Conservation (phyloP, 1,140 invertebrate genomes). For the Drosophila virilis region DNA sequence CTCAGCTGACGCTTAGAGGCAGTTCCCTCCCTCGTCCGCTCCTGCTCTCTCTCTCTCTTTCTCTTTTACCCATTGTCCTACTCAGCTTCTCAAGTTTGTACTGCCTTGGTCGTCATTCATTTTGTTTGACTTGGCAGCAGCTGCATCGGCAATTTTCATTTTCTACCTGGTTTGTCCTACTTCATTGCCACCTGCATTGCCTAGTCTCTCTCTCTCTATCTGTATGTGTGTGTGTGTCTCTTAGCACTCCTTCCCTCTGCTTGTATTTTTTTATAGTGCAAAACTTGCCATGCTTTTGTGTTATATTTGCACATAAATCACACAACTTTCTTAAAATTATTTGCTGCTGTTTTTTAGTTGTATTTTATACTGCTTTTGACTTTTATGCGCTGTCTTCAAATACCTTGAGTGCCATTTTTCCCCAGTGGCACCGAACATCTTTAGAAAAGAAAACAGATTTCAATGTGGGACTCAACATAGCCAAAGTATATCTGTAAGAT, state of each 20-base stretch:
- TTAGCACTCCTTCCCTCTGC: not conserved
- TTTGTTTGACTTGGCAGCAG: slow-evolving; percentile 67
- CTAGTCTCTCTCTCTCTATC: not conserved
- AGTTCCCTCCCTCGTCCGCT: not conserved
- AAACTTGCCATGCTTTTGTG: slow-evolving; percentile 66
- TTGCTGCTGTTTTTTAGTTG: slow-evolving; percentile 43
- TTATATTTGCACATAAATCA: slow-evolving; percentile 78
- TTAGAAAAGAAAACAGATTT: too few species aligned
- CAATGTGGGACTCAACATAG: too few species aligned
- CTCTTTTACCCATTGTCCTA: slow-evolving; percentile 23
- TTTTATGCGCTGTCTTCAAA: slow-evolving; percentile 14
- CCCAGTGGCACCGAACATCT: not conserved
- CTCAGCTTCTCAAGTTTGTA: slow-evolving; percentile 31
- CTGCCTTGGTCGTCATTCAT: slow-evolving; percentile 43
- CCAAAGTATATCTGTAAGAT: too few species aligned
- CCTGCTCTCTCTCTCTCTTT: not conserved
- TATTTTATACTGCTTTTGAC: slow-evolving; percentile 32
- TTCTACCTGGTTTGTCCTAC: slow-evolving; percentile 68
- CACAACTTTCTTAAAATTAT: slow-evolving; percentile 70
- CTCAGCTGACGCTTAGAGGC: slow-evolving; percentile 48
- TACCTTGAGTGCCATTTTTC: not conserved
- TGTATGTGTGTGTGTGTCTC: not conserved
- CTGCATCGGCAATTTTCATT: slow-evolving; percentile 69
- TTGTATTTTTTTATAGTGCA: slow-evolving; percentile 31
- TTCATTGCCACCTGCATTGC: slow-evolving; percentile 57